Conservation (phyloP, 2,888 invertebrate species). For the Sthenelais limicola region DNA sequence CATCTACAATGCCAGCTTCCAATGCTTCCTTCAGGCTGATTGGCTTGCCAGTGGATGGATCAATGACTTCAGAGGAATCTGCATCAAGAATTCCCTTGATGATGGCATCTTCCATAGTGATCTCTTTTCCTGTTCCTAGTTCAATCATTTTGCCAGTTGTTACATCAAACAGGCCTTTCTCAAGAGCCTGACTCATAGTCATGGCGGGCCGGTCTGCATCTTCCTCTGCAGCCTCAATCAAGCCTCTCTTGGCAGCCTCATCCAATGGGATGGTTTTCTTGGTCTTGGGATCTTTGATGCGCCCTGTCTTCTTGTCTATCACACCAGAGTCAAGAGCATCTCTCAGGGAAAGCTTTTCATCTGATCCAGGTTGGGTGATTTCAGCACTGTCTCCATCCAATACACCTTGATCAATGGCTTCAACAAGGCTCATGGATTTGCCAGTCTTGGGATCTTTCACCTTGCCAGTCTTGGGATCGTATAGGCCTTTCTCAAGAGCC, state of each 20-base stretch:
- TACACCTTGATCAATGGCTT: constrained; percentile 6
- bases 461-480: neutral
- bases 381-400: neutral
- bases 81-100: neutral
- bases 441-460: neutral
- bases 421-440: neutral
- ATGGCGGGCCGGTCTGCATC: neutral
- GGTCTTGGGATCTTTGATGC: neutral
- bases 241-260: constrained; percentile 77
- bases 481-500: neutral
- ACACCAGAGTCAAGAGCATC: neutral
- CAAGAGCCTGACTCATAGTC: neutral
- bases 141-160: neutral
- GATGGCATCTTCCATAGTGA: constrained; percentile 88
- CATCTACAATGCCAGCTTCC: constrained; percentile 68
- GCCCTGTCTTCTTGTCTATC: neutral
- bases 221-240: constrained; percentile 79
- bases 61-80: no score
- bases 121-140: neutral
- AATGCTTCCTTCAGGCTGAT: constrained; percentile 79
- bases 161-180: neutral
- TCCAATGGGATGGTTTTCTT: neutral
- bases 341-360: neutral
- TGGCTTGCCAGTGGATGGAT: no score
- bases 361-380: neutral